These are phyloP conservation scores for Xenopus tropicalis DNA, from an alignment of 2,113 vertebrate genomes.

Conservation along the genomic window UCB_Xtro_10.0 CM004443.2:52609001-52609500, in stretches of 20 bases:
- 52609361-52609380: slow-evolving; percentile 32
- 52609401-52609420: slow-evolving; percentile 18
- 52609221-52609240: background rate
- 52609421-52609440: slow-evolving; percentile 31
- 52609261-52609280: too few relatives aligned
- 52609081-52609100: too few relatives aligned
- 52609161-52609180: too few relatives aligned
- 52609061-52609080: too few relatives aligned
- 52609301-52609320: slow-evolving; percentile 13
- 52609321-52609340: slow-evolving; percentile 8
- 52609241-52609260: background rate
- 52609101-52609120: too few relatives aligned
- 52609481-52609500: slow-evolving; percentile 13
- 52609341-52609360: slow-evolving; percentile 18
- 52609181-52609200: too few relatives aligned
- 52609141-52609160: too few relatives aligned
- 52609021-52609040: too few relatives aligned
- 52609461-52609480: slow-evolving; percentile 17
- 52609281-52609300: too few relatives aligned
- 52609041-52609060: too few relatives aligned
- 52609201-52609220: background rate
- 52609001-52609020: too few relatives aligned
- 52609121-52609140: too few relatives aligned
- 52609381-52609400: slow-evolving; percentile 19
- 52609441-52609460: slow-evolving; percentile 7